Evolutionary conservation across 2,888 invertebrate species (phyloP).

Genomic region (Tenthredo amoena): DNA sequence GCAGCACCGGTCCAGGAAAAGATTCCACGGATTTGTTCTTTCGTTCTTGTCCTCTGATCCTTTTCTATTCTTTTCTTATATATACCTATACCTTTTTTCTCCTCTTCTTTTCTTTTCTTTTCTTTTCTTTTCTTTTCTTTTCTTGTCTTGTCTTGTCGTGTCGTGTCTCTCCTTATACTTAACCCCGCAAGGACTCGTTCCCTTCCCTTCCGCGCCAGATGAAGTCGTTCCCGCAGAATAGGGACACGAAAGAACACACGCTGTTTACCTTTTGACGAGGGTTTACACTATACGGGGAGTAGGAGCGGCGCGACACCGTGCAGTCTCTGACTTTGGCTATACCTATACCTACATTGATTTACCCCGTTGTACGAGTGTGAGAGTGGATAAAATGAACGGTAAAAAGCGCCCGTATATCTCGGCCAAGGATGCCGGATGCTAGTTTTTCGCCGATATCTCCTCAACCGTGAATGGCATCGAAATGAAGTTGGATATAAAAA

Average conservation of each 20-base stretch:
- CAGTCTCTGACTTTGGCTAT: conserved; percentile 3
- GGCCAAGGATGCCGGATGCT: no score
- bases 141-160: background rate
- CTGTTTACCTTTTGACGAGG: conserved; percentile 25
- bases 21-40: conserved; percentile 21
- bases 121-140: background rate
- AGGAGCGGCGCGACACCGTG: background rate
- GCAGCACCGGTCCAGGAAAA: background rate
- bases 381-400: background rate
- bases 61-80: conserved; percentile 46
- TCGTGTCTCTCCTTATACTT: background rate
- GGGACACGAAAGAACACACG: conserved; percentile 5
- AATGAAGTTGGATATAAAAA: background rate
- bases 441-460: background rate
- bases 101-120: background rate
- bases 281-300: background rate
- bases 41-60: conserved; percentile 40
- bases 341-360: background rate
- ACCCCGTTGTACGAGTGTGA: no score
- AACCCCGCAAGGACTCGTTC: conserved; percentile 16
- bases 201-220: conserved; percentile 7
- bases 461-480: background rate
- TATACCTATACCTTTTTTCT: background rate
- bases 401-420: background rate
- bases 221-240: conserved; percentile 49